phyloP scores from a whole-genome alignment of 2,888 invertebrate genomes.

The Alitta virens region DNA sequence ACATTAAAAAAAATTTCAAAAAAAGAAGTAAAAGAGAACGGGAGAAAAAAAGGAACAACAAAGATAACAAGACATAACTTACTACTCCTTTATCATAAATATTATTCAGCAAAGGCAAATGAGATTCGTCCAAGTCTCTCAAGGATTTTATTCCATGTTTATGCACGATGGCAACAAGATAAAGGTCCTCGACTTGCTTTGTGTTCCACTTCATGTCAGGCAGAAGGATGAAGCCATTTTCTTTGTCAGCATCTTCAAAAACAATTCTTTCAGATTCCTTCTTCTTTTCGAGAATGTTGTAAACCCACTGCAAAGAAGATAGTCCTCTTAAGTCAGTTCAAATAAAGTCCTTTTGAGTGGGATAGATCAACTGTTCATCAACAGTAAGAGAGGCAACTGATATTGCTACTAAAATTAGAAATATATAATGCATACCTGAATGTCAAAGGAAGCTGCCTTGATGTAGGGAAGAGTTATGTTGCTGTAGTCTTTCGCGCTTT shows the following conservation, averaged over 20 bases:
- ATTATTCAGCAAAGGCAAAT: conserved; percentile 80
- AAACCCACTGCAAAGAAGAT: conserved; percentile 81
- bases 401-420: too few relatives aligned
- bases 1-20: too few relatives aligned
- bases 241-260: conserved; percentile 75
- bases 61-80: too few relatives aligned
- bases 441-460: conserved; percentile 65
- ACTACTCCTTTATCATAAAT: conserved; percentile 75
- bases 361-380: too few relatives aligned
- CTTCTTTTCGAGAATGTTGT: conserved; percentile 90
- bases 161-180: conserved; percentile 78
- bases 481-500: conserved; percentile 80
- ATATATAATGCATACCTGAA: conserved; percentile 65
- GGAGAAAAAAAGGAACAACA: too few relatives aligned
- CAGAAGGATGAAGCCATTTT: conserved; percentile 70
- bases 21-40: too few relatives aligned
- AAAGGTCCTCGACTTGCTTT: conserved; percentile 71
- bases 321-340: too few relatives aligned
- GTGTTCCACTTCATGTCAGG: conserved; percentile 98
- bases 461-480: conserved; percentile 77
- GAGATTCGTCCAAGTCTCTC: conserved; percentile 74
- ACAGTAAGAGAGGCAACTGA: too few relatives aligned
- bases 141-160: conserved; percentile 74
- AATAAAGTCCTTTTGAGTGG: too few relatives aligned
- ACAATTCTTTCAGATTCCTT: conserved; percentile 85